phyloP scores from a whole-genome alignment of 1,140 invertebrate species.

The Drosophila arawakana region DNA sequence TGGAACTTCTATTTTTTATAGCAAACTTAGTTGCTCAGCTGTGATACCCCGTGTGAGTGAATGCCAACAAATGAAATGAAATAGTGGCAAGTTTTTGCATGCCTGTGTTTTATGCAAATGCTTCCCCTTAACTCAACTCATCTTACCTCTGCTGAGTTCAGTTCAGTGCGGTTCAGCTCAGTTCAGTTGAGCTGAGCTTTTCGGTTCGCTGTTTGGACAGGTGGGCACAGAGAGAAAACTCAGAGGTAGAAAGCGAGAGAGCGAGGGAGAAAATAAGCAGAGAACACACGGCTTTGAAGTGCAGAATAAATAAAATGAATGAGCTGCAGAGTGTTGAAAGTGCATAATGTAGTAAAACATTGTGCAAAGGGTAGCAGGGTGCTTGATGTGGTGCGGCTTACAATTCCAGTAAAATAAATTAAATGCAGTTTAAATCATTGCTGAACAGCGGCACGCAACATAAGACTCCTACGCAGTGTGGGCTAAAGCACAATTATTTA shows the following conservation, averaged over 20 bases:
- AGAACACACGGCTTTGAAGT: constrained; percentile 73
- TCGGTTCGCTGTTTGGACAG: constrained; percentile 68
- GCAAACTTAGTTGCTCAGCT: not conserved
- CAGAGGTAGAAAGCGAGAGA: constrained; percentile 29
- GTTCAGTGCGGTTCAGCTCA: constrained; percentile 42
- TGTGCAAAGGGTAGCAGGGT: not conserved
- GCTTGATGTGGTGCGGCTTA: not conserved
- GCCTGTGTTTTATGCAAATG: constrained; percentile 79
- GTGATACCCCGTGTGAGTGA: not conserved
- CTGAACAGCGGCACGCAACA: constrained; percentile 1
- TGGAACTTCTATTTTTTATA: not conserved
- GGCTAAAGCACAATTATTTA: not conserved
- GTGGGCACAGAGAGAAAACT: constrained; percentile 30
- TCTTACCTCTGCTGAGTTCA: constrained; percentile 6
- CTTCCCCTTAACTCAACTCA: not conserved
- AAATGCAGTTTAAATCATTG: constrained; percentile 53
- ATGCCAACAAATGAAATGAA: constrained; percentile 60
- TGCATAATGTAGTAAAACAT: constrained; percentile 72
- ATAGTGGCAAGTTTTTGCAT: constrained; percentile 75
- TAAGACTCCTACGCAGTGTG: not conserved
- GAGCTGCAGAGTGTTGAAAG: constrained; percentile 73
- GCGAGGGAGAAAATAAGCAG: constrained; percentile 34
- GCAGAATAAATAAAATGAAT: constrained; percentile 80
- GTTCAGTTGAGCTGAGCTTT: constrained; percentile 49
- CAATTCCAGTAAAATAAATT: constrained; percentile 28